Evolutionary conservation across 2,113 vertebrate genomes (phyloP), one percentile per base, ranked within the genome.

Genomic region (Struthio camelus): DNA sequence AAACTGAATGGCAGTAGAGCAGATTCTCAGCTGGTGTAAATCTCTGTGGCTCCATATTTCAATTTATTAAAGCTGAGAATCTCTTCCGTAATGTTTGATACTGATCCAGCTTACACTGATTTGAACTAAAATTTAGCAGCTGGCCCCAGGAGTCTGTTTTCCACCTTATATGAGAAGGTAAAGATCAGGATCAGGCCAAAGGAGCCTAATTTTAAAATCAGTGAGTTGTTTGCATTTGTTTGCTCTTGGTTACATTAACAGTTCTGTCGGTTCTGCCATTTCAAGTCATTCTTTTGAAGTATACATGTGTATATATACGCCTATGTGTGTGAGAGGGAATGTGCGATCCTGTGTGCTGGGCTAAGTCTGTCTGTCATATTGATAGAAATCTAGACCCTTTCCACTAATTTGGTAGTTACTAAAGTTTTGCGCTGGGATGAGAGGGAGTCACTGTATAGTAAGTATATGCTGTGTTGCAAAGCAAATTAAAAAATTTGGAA

Each of bases 401-500:
- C 54, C 85, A 10, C 38, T 80, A 77, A 91, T 7, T 66, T 89
- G 87, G 50, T 24, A 61, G 30, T 88, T 78, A 61, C 10, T 56
- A 58, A 83, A 67, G 36, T 36, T 89, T 91, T 88, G 72, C 25
- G 42, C n/a, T 64, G 72, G 79, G 11, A 64, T 56, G 22, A 95
- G 34, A 80, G 40, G 32, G 50, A 89, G 66, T 84, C 67, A 76
- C 48, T 81, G 40, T 38, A 34, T 87, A 86, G 78, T 83, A 80
- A 72, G 42, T 65, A 58, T 32, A 73, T 44, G 59, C 85, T 93
- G 44, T 93, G 51, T 90, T 93, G 46, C 71, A 86, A 96, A 53
- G 19, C 23, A 84, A 91, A 77, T 80, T 32, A 66, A 36, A 94
- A 80, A 65, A 38, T 67, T 12, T 78, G 78, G 65, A 67, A 24